A percentile compares a stretch with the other conserved stretches of the same genome.
Conservation (phyloP, 2,888 invertebrate genomes). For the Euplexia lucipara region DNA sequence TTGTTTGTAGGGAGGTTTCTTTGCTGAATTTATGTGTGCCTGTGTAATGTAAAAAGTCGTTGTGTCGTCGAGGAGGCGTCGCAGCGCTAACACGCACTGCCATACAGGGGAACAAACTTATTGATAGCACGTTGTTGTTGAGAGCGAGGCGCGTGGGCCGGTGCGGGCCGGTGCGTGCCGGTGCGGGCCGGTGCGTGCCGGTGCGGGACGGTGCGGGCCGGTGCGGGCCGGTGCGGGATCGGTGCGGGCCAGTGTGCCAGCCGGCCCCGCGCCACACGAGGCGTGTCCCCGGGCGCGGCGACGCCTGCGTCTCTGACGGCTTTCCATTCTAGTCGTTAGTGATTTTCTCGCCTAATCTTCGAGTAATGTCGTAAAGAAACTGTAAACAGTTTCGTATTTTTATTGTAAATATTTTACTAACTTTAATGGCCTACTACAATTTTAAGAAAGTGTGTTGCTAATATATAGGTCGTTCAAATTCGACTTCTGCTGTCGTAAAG, state of each 20-base stretch:
- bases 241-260: neutral
- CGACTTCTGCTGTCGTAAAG: slow-evolving; percentile 77
- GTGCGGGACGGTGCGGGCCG: neutral
- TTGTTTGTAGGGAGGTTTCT: slow-evolving; percentile 81
- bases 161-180: neutral
- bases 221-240: neutral
- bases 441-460: slow-evolving; percentile 86
- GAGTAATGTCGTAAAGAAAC: slow-evolving; percentile 85
- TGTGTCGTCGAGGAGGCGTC: slow-evolving; percentile 68
- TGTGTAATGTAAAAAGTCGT: slow-evolving; percentile 77
- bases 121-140: slow-evolving; percentile 38
- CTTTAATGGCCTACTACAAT: slow-evolving; percentile 87
- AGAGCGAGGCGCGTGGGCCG: slow-evolving; percentile 20
- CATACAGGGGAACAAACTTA: slow-evolving; percentile 58
- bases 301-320: slow-evolving; percentile 59
- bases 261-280: slow-evolving; percentile 11
- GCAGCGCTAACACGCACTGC: slow-evolving; percentile 61
- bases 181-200: neutral
- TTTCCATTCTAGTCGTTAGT: slow-evolving; percentile 84
- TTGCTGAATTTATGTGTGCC: slow-evolving; percentile 87
- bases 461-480: slow-evolving; percentile 82
- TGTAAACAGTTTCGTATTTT: slow-evolving; percentile 87
- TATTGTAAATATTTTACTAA: slow-evolving; percentile 89
- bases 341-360: slow-evolving; percentile 88
- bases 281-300: slow-evolving; percentile 53